These are phyloP conservation scores for Neolamprologus hecqui DNA, from an alignment of 2,113 vertebrate genomes.

Conservation along the genomic window DNA sequence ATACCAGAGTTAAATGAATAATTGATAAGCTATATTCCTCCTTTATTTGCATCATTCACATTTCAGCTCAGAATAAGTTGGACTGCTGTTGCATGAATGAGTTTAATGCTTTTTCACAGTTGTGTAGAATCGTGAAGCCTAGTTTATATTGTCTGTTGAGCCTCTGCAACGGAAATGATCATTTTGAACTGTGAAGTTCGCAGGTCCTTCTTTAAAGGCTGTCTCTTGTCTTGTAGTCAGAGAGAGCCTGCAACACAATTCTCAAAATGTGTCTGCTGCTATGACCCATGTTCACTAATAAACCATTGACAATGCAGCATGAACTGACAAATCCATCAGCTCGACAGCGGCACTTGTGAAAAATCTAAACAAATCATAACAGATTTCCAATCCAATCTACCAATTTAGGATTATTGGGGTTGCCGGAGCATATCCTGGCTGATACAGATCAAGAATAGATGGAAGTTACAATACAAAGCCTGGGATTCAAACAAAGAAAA, in stretches of 20 bases:
- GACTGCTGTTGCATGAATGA: background rate
- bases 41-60: background rate
- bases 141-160: background rate
- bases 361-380: background rate
- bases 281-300: background rate
- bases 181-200: background rate
- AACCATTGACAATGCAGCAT: background rate
- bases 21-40: background rate
- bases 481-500: background rate
- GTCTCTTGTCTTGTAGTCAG: background rate
- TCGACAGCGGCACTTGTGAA: background rate
- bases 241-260: background rate
- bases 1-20: background rate
- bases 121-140: fast-evolving
- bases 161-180: background rate
- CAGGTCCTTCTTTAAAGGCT: background rate
- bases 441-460: background rate
- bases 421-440: background rate
- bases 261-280: background rate
- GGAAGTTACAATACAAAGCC: background rate
- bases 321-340: background rate
- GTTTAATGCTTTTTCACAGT: background rate
- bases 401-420: background rate
- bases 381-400: background rate
- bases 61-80: background rate